Evolutionary conservation across 2,113 vertebrate genomes (phyloP), one percentile per base, ranked within the genome.

Genomic region (Capreolus pygargus): DNA sequence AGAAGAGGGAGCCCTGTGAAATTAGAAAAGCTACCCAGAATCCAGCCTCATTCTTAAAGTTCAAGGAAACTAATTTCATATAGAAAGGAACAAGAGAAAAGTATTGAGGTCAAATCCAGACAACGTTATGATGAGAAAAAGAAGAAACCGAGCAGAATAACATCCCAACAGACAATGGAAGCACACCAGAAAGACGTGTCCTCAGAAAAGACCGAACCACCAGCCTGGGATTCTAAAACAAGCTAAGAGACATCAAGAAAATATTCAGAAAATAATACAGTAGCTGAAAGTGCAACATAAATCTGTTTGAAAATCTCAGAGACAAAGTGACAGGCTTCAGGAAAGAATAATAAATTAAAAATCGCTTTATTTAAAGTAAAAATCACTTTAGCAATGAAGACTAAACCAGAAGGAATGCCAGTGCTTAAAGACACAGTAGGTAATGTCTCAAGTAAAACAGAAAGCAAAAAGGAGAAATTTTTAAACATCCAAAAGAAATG

Each of bases 31-130:
- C 74, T 67, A 36, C 70, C 55, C 83, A 0, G 60, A 60, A 89
- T 47, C 82, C 86, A 89, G 55, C 58, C 79, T 91, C 58, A 6
- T 84, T 67, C 93, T 97, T 45, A 5, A 87, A 92, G 95, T 58
- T 95, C 85, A 94, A 60, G 96, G 76, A 94, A 92, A 94, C 74
- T 89, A 79, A 93, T 96, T 90, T 95, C 93, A 67, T 27, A 28
- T 19, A 78, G 54, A 93, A 84, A 84, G 27, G 93, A 91, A 87
- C 43, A 58, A 91, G 52, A 94, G 57, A 91, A 79, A 92, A 45
- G 47, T 87, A 92, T 79, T 3, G 54, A 92, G 95, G 84, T 93
- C 94, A 96, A 86, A 86, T 61, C 52, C 55, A 28, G 13, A 79
- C 55, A 76, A 52, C 61, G 19, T 74, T 39, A 9, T 2, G n/a